Percentiles rank a stretch among this genome's conserved stretches.
Evolutionary conservation across 2,113 vertebrate genomes (phyloP).

Genomic region (Eptatretus burgeri): DNA sequence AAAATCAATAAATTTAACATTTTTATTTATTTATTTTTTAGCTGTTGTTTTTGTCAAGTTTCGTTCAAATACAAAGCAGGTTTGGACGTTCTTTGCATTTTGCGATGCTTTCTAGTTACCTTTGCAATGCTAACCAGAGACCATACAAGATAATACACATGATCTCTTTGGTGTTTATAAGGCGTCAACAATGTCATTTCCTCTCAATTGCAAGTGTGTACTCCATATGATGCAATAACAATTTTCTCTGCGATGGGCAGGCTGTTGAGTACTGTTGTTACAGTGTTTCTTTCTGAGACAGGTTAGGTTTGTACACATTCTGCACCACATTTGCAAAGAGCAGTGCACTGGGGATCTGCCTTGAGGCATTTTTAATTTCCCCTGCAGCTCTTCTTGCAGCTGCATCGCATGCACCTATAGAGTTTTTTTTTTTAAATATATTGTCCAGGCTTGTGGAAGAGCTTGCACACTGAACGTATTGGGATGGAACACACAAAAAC

Average conservation of each 20-base stretch:
- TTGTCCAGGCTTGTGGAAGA: too few relatives aligned
- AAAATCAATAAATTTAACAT: too few relatives aligned
- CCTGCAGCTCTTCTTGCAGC: not conserved
- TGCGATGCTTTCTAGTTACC: not conserved
- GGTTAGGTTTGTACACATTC: conserved; percentile 3
- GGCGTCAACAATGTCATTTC: not conserved
- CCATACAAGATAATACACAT: not conserved
- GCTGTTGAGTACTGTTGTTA: not conserved
- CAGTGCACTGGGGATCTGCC: not conserved
- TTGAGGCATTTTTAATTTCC: not conserved
- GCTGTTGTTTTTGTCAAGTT: too few relatives aligned
- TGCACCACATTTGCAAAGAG: not conserved
- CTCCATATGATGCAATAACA: not conserved
- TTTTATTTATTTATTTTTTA: too few relatives aligned
- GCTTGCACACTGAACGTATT: too few relatives aligned
- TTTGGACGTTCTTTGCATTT: too few relatives aligned
- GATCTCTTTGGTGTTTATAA: not conserved
- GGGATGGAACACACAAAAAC: too few relatives aligned
- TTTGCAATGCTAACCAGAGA: not conserved
- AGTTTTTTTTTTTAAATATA: too few relatives aligned
- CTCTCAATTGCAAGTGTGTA: not conserved
- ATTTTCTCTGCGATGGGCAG: not conserved
- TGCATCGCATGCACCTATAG: not conserved
- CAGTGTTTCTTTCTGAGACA: not conserved
- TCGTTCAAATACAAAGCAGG: too few relatives aligned